phyloP scores from a whole-genome alignment of 2,113 vertebrate genomes.

The Phyllostomus hastatus region DNA sequence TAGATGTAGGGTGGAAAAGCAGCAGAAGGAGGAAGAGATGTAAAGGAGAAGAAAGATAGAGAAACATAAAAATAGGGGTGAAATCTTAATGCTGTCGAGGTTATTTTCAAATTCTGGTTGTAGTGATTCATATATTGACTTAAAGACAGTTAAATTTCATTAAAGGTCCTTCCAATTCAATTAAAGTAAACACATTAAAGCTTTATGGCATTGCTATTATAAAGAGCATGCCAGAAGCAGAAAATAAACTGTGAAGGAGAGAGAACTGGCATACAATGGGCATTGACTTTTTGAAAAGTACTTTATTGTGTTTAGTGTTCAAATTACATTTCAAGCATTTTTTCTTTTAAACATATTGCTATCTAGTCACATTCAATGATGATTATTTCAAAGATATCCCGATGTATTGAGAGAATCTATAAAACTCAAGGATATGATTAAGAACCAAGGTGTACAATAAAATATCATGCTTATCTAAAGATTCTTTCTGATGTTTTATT shows the following conservation, averaged over 20 bases:
- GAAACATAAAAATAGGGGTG: neutral
- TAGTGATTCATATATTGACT: neutral
- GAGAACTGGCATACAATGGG: neutral
- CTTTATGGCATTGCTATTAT: neutral
- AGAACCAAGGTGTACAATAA: neutral
- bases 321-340: neutral
- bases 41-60: neutral
- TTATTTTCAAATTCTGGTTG: neutral
- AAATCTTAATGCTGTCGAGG: neutral
- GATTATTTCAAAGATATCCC: neutral
- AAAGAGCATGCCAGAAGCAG: neutral
- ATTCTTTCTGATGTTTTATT: neutral
- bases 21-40: neutral
- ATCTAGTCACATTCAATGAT: neutral
- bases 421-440: neutral
- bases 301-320: neutral
- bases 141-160: neutral
- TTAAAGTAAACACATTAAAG: neutral
- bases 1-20: neutral
- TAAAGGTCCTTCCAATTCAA: neutral
- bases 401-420: neutral
- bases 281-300: neutral
- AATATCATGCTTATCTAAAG: neutral
- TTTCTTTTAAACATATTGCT: neutral
- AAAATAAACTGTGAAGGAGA: neutral